Evolutionary conservation across 64 coral and sea anemone genomes (phyloP).

Genomic region (Anthopleura sola): DNA sequence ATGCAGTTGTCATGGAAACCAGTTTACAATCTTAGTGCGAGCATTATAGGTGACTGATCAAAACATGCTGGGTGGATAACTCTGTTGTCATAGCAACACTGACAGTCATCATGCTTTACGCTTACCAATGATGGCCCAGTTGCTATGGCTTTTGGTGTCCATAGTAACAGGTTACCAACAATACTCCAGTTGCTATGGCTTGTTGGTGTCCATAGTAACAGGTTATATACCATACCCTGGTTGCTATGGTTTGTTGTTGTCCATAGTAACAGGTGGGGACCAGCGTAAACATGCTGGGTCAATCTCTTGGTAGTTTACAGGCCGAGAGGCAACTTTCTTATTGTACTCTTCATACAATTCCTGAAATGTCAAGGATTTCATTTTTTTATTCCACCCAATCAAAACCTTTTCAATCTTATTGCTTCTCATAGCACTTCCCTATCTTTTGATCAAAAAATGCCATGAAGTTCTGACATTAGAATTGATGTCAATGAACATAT

Average conservation of each 20-base stretch:
- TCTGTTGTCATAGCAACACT: neutral
- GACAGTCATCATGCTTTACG: neutral
- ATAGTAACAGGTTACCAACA: neutral
- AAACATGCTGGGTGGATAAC: neutral
- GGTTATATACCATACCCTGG: neutral
- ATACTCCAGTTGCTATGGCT: neutral
- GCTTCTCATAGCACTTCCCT: too few species aligned
- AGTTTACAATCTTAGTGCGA: neutral
- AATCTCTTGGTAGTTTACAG: constrained; percentile 74
- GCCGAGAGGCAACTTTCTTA: constrained; percentile 63
- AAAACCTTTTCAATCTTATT: too few species aligned
- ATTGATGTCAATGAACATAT: too few species aligned
- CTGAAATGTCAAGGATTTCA: constrained; percentile 33
- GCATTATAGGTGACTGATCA: too few species aligned
- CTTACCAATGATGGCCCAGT: too few species aligned
- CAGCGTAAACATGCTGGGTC: constrained; percentile 76
- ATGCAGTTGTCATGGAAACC: neutral
- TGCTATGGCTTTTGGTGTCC: neutral
- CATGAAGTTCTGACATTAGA: too few species aligned
- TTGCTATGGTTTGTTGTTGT: constrained; percentile 17
- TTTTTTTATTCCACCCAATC: neutral
- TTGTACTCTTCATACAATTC: constrained; percentile 93
- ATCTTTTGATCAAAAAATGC: too few species aligned
- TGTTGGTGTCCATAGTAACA: neutral
- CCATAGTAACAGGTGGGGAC: constrained; percentile 47